Percentiles rank a stretch among this genome's conserved stretches.
phyloP scores from a whole-genome alignment of 2,113 vertebrate genomes.

The Reinhardtius hippoglossoides region DNA sequence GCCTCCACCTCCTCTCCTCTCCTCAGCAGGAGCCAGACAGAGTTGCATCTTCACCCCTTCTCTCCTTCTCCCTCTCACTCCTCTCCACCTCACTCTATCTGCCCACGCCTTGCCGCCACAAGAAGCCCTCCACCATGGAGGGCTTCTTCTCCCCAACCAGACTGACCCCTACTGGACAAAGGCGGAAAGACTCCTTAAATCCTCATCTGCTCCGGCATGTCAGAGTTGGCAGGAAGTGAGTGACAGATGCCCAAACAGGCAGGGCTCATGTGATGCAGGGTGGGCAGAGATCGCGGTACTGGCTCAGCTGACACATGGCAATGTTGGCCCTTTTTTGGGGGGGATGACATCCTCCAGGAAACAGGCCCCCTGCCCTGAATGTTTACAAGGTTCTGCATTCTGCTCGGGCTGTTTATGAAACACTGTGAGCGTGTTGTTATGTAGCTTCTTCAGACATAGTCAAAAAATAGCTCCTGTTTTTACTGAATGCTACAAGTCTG shows the following conservation, averaged over 20 bases:
- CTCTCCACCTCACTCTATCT: not conserved
- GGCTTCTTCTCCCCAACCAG: conserved; percentile 18
- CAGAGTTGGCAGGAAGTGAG: conserved; percentile 24
- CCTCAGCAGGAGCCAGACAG: conserved; percentile 12
- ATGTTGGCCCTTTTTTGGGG: conserved; percentile 12
- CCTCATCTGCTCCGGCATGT: not conserved
- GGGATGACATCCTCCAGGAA: conserved; percentile 31
- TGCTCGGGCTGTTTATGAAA: conserved; percentile 22
- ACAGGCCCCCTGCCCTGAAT: conserved; percentile 1
- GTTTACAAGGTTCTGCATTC: conserved; percentile 16
- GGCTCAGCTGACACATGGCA: conserved; percentile 7
- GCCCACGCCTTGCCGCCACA: conserved; percentile 6
- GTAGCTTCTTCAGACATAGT: conserved; percentile 14
- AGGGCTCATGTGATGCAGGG: not conserved
- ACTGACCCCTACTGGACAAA: conserved; percentile 66
- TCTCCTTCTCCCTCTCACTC: not conserved
- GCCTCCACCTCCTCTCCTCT: conserved; percentile 23
- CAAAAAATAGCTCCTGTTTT: conserved; percentile 14
- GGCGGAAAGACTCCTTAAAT: not conserved
- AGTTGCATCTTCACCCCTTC: conserved; percentile 26
- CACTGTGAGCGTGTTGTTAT: not conserved
- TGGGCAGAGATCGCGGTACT: not conserved
- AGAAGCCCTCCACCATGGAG: too few species aligned
- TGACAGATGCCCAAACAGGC: conserved; percentile 33
- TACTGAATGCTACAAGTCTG: conserved; percentile 1